These are phyloP conservation scores for Parazoanthus darwini DNA, from an alignment of 92 coral and sea anemone species.

Conservation along the genomic window DNA sequence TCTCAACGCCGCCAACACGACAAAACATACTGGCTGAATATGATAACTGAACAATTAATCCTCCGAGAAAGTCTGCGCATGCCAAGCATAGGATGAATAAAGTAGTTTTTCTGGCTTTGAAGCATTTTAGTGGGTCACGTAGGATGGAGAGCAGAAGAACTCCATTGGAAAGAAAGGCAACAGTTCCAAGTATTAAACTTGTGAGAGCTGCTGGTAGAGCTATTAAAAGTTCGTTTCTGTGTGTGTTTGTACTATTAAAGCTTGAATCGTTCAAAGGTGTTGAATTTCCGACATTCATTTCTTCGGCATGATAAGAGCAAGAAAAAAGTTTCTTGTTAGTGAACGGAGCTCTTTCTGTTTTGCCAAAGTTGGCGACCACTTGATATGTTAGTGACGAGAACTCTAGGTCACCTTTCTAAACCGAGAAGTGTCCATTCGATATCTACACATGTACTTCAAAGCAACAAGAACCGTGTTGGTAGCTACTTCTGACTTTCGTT, in stretches of 20 bases:
- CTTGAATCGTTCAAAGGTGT: background rate
- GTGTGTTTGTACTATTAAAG: background rate
- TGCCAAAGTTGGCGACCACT: background rate
- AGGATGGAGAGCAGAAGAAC: slow-evolving; percentile 58
- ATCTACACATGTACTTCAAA: background rate
- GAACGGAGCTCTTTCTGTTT: background rate
- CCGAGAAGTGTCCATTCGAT: too few relatives aligned
- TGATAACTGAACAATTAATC: slow-evolving; percentile 47
- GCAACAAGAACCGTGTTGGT: background rate
- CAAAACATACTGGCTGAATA: slow-evolving; percentile 50
- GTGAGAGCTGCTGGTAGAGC: slow-evolving; percentile 48
- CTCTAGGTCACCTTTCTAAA: background rate
- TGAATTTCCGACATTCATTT: background rate
- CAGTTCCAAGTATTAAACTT: slow-evolving; percentile 55
- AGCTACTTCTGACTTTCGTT: too few relatives aligned
- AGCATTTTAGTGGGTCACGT: slow-evolving; percentile 58
- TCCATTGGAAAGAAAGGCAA: slow-evolving; percentile 58
- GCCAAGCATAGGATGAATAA: slow-evolving; percentile 57
- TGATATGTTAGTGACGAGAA: background rate
- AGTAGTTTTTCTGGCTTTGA: slow-evolving; percentile 50
- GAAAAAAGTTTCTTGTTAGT: background rate
- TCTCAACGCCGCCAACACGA: background rate
- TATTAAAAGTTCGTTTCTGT: background rate
- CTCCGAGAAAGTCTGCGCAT: slow-evolving; percentile 56
- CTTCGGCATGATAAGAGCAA: background rate